Base-by-base conservation (phyloP, 1,140 invertebrate genomes). In the Formica selysi region DNA sequence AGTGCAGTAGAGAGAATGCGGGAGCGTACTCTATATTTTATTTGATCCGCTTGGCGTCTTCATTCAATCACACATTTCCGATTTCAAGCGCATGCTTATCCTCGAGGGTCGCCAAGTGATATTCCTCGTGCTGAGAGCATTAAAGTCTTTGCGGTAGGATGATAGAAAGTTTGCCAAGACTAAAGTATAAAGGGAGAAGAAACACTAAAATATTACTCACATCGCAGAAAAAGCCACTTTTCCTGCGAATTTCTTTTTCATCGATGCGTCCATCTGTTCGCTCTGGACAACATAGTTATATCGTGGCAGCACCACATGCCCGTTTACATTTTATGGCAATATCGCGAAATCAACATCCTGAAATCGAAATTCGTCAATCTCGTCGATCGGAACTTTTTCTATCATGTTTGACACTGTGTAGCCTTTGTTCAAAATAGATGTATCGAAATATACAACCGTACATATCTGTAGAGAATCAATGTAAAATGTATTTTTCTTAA, bases 171-270 rank as follows among this genome's bases (percentile, higher is more conserved):
- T 93, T 87, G 78, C 32, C 16, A 62, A 68, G 80, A 51, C 16
- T 78, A 87, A 87, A 76, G 89, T 86, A 87, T 85, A 83, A 88
- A 88, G 68, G 79, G 32, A 64, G 62, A 64, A 84, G 78, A 19
- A 88, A 86, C 61, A 78, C 86, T 92, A 89, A 93, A 92, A 92
- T 92, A 93, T 92, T 92, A 91, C 89, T 74, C 86, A 86, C 79
- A 87, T 91, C 90, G 61, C 61, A 76, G 89, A 92, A 90, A 91
- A 70, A 89, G 86, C 73, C 91, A 89, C 89, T 90, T 92, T 89
- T 88, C 76, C 57, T 59, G 41, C 13, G 61, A 92, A 92, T 87
- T 92, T 62, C 74, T 85, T 19, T 83, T 70, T 61, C 79, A 41
- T 79, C 87, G 76, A 89, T 83, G 62, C 67, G 70, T 86, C 85